Base-by-base conservation (phyloP, 1,140 invertebrate species). In the Drosophila leontia region DNA sequence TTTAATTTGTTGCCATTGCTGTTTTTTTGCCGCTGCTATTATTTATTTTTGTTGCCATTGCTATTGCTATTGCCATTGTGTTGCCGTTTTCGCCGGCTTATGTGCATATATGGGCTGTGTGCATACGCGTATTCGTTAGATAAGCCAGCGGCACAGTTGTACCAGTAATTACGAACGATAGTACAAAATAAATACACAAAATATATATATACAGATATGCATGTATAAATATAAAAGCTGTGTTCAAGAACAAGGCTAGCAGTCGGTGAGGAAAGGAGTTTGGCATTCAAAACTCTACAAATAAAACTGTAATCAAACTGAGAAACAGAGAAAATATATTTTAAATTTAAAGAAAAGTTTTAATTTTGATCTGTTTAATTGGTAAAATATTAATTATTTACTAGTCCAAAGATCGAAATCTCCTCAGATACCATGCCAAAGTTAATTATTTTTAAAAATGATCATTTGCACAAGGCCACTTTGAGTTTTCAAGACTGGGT, bases 11-110 rank as follows among this genome's bases (percentile, higher is more conserved):
- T 59, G 44, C 48, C 62, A 35, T 67, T 67, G 35, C 63, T 69
- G 50, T 76, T 69, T 61, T 61, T 42, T 17, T 37, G 34, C 34
- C 51, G 51, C 53, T 23, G 53, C 53, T 56, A 56, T 56, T 56
- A 56, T 56, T 37, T 56, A 56, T 26, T 56, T 37, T 39, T 56
- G 58, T 23, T 35, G 56, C n/a, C 7, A 12, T 60, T 60, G 41
- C 51, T 35, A 19, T 34, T 61, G 45, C 32, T 29, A 39, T 41
- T 62, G 47, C 48, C 48, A 61, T 75, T 65, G 32, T 67, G 37
- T 48, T 67, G 67, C 47, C 67, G 48, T 67, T 79, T 82, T 78
- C 60, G 82, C 76, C 80, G 76, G 84, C 71, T 75, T 64, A 77
- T 69, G 62, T 86, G 69, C 65, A 42, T 69, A 15, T 64, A 53